Base-by-base conservation (phyloP, 1,140 invertebrate species). In the Trinorchestia longiramus region DNA sequence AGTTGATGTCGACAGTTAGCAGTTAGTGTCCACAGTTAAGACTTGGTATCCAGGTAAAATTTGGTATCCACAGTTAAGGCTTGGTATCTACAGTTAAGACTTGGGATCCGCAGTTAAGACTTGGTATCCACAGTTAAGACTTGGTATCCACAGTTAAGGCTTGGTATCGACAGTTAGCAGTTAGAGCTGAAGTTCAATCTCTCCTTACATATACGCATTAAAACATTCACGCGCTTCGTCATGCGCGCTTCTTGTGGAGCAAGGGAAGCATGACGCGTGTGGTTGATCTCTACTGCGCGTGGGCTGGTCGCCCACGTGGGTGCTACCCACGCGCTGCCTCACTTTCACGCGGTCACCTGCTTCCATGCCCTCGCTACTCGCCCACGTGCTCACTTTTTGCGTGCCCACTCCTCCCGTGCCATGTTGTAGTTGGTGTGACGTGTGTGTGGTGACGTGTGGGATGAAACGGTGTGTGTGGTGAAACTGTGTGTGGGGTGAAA, bases 241-340 rank as follows among this genome's bases (percentile, higher is more conserved):
- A 28, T 36, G 28, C 62, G 28, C 8, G 62, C 28, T 77, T 36
- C 8, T 11, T 36, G 62, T 77, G 28, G 47, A 11, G 47, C 6
- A 19, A 53, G 19, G 47, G 47, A 53, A 53, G 47, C 47, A 19
- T 19, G 8, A 28, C 28, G 36, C 62, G 62, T 36, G 62, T 77
- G 47, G 47, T 77, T 77, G 62, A 36, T 11, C 62, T 36, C 62
- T 3, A 0, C 0, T 28, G 36, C 44, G 92, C 92, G 92, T 88
- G 62, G 44, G 95, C 43, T 43, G 77, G 43, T 45, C 95, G 95
- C 95, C 88, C 43, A 95, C 95, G 44, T 45, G 44, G 43, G 87
- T 11, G 42, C 87, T 47, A 42, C 95, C 95, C 95, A 88, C 95
- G 95, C 95, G 95, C 95, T 95, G 57, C 88, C 40, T 4, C 6